Base-by-base conservation (phyloP, 1,140 invertebrate species). In the Dermatophagoides farinae region DNA sequence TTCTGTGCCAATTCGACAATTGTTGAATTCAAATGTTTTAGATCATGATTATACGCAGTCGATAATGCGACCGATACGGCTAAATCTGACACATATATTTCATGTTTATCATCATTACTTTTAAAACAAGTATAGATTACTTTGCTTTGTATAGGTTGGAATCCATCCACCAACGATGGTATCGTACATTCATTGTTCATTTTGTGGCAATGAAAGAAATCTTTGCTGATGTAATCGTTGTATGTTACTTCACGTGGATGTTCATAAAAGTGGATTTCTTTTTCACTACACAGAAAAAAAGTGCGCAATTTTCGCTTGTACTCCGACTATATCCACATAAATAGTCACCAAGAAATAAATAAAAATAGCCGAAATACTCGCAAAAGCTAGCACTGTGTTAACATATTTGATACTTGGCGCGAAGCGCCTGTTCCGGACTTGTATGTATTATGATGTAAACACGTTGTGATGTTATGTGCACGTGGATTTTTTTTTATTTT, bases 1-100 rank as follows among this genome's bases (percentile, higher is more conserved):
- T 98, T 93, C 71, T 99, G 96, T 1, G 96, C 96, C 68, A 99
- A 80, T 73, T 92, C 92, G 49, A 98, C 84, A 66, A 99, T 99
- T 0, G 95, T 98, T 63, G 83, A 80, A 77, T 89, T 89, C 0
- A 99, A 74, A 0, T 92, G 96, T 57, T 71, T 71, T 77, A 99
- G 95, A 71, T 95, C 96, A 70, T 99, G 96, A 78, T 99, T 96
- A 69, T 99, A 99, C 0, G 92, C 90, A 0, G 92, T 96, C 67
- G 86, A 80, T 74, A 98, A 93, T 1, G 88, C 91, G 12, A 99
- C 93, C 0, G 90, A 92, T 68, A 93, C 93, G 61, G 93, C 90
- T 65, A 99, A 73, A 71, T 99, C 95, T 0, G 92, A 93, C 0
- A 99, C 95, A 75, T 99, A 99, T 0, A 98, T 80, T 75, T 99